Evolutionary conservation across 1,140 invertebrate genomes (phyloP).

Genomic region (Vanessa tameamea): DNA sequence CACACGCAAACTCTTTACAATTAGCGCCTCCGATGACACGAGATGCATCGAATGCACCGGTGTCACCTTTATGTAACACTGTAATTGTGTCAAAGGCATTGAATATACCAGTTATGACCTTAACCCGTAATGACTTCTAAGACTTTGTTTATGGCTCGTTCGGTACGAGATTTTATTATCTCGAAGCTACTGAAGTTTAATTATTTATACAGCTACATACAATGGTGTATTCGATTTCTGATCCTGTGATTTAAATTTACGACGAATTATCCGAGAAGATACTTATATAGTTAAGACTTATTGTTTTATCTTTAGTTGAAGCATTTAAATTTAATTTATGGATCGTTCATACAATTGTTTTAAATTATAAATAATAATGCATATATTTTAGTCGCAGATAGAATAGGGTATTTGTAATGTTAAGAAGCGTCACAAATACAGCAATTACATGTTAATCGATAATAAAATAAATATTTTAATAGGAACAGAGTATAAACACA

Average conservation of each 20-base stretch:
- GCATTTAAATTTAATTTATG: too few species aligned
- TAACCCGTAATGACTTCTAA: constrained; percentile 32
- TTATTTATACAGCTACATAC: constrained; percentile 3
- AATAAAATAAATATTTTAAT: too few species aligned
- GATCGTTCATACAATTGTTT: too few species aligned
- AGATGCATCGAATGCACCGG: constrained; percentile 39
- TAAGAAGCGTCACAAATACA: too few species aligned
- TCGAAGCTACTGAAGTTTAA: constrained; percentile 8
- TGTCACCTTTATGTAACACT: constrained; percentile 48
- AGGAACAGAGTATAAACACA: too few species aligned
- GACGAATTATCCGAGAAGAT: neutral
- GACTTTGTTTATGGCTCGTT: constrained; percentile 18
- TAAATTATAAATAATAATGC: too few species aligned
- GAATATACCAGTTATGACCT: constrained; percentile 28
- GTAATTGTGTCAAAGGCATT: constrained; percentile 47
- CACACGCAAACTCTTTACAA: constrained; percentile 13
- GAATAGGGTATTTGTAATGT: too few species aligned
- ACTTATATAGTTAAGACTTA: neutral
- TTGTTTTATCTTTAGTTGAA: neutral
- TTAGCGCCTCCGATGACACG: constrained; percentile 15
- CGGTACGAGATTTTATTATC: constrained; percentile 6
- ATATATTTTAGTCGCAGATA: too few species aligned
- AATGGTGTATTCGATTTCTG: constrained; percentile 2
- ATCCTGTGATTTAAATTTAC: neutral
- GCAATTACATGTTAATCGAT: too few species aligned